phyloP scores from a whole-genome alignment of 2,113 vertebrate species.

The Anarhynchus alexandrinus region DNA sequence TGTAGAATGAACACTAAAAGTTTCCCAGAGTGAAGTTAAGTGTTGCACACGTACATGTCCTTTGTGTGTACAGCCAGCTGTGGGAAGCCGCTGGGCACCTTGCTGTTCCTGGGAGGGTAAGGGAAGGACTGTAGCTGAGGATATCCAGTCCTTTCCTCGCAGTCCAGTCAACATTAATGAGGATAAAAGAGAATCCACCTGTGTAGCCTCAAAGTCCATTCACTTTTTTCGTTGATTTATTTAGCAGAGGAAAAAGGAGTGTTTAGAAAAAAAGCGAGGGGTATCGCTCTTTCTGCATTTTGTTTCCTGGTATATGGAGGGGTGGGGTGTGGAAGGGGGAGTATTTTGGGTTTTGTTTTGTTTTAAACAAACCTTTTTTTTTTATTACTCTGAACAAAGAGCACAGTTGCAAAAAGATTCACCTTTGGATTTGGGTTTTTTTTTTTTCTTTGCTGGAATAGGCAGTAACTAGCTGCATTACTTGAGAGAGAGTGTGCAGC shows the following conservation, averaged over 20 bases:
- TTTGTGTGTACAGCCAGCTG: neutral
- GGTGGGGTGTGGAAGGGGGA: neutral
- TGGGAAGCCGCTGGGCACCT: neutral
- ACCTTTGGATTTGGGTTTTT: neutral
- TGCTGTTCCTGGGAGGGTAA: neutral
- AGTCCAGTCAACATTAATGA: neutral
- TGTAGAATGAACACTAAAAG: neutral
- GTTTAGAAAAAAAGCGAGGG: neutral
- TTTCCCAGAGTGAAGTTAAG: neutral
- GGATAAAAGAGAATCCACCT: neutral
- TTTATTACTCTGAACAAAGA: neutral
- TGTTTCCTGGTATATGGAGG: neutral
- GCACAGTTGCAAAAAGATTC: neutral
- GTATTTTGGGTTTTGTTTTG: neutral
- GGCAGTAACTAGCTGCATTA: neutral
- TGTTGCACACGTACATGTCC: neutral
- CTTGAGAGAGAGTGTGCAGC: neutral
- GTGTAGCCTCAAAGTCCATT: neutral
- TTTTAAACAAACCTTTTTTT: neutral
- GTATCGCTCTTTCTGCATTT: neutral
- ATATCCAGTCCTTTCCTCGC: neutral
- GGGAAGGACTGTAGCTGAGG: neutral
- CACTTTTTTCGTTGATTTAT: neutral
- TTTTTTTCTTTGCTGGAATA: neutral
- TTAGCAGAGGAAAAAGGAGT: neutral